Evolutionary conservation across 2,888 invertebrate genomes (phyloP).

Genomic region (Drosophila leonis): DNA sequence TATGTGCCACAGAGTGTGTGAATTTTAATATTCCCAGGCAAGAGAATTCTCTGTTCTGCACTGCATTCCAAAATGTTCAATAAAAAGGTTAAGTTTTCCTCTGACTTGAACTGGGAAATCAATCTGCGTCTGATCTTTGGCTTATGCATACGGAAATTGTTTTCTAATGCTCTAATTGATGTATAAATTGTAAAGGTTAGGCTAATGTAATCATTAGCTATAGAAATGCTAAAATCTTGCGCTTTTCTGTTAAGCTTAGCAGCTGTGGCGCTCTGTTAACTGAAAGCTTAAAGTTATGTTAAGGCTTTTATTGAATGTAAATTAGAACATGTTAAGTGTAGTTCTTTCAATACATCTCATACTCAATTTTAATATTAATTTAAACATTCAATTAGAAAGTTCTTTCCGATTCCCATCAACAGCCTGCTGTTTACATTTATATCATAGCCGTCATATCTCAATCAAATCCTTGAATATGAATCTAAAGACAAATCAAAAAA

Average conservation of each 20-base stretch:
- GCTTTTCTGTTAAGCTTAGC: conserved; percentile 4
- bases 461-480: background rate
- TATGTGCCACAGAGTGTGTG: conserved; percentile 26
- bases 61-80: conserved; percentile 12
- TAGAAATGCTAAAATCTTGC: background rate
- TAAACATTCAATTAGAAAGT: background rate
- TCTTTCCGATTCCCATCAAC: too few species aligned
- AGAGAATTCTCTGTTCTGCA: conserved; percentile 6
- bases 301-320: background rate
- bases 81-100: background rate
- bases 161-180: conserved; percentile 1
- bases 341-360: background rate
- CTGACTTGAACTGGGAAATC: background rate
- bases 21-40: conserved; percentile 31
- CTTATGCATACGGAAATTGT: conserved; percentile 14
- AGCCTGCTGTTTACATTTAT: too few species aligned
- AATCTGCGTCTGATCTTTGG: conserved; percentile 11
- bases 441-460: too few species aligned
- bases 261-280: background rate
- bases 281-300: background rate
- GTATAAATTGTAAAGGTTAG: conserved; percentile 31
- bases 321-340: too few species aligned
- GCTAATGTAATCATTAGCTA: conserved; percentile 2
- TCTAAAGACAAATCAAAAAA: background rate
- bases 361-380: too few species aligned